Conservation (phyloP, 2,797 vertebrate species). For the Neosalanx taihuensis region DNA sequence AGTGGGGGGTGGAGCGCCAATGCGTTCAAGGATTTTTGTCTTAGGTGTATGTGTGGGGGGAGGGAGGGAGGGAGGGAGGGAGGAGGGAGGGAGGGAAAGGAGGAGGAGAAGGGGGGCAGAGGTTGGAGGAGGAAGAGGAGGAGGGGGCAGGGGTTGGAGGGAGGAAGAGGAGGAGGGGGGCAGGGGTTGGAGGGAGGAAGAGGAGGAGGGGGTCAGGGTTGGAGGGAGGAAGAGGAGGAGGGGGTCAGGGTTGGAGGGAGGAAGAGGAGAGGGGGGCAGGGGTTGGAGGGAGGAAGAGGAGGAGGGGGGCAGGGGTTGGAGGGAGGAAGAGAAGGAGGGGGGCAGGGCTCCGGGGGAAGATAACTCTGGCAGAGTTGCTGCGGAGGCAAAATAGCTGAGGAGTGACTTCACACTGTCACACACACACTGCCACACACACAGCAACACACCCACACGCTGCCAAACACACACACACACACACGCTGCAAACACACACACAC, state of each 20-base stretch:
- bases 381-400: slow-evolving; percentile 58
- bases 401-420: slow-evolving; percentile 58
- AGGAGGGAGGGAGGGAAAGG: background rate
- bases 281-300: too few species aligned
- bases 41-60: background rate
- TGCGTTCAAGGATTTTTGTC: background rate
- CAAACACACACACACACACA: slow-evolving; percentile 11
- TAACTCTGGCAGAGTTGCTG: slow-evolving; percentile 49
- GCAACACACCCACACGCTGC: background rate
- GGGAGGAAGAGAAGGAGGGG: background rate
- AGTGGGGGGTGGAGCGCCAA: too few species aligned
- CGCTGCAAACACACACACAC: background rate
- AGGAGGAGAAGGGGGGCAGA: background rate
- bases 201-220: too few species aligned
- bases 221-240: too few species aligned
- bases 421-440: slow-evolving; percentile 21
- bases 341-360: slow-evolving; percentile 33
- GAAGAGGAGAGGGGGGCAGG: too few species aligned
- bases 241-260: too few species aligned
- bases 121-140: too few species aligned
- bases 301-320: background rate
- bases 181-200: too few species aligned
- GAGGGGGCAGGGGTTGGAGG: too few species aligned
- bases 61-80: background rate
- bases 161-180: too few species aligned